phyloP scores from a whole-genome alignment of 53 echinoderm and acorn worm genomes.

The Holothuria leucospilota region DNA sequence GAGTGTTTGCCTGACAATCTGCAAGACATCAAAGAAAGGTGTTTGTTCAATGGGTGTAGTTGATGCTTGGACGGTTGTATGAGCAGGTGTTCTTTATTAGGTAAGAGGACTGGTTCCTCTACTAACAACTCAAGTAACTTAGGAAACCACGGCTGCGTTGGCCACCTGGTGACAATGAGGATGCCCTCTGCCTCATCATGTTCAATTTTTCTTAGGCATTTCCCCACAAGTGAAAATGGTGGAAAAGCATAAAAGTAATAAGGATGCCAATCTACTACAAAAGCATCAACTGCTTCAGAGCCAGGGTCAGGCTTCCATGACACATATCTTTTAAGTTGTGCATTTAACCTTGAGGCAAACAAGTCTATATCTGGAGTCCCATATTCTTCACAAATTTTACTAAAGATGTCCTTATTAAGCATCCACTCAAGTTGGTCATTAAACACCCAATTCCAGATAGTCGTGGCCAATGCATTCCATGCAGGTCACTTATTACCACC shows the following conservation, averaged over 20 bases:
- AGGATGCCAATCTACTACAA: slow-evolving; percentile 53
- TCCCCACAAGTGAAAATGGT: too few species aligned
- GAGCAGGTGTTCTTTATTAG: slow-evolving; percentile 11
- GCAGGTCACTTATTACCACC: slow-evolving; percentile 55
- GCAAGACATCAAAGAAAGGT: slow-evolving; percentile 50
- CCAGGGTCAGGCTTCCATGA: slow-evolving; percentile 72
- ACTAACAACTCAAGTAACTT: slow-evolving; percentile 44
- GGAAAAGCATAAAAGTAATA: slow-evolving; percentile 41
- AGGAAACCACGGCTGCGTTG: slow-evolving; percentile 66
- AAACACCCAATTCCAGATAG: slow-evolving; percentile 68
- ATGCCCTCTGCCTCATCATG: slow-evolving; percentile 61
- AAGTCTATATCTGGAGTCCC: slow-evolving; percentile 57
- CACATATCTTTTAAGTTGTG: slow-evolving; percentile 55
- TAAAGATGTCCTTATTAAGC: slow-evolving; percentile 48
- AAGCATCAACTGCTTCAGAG: slow-evolving; percentile 59
- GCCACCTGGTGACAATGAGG: slow-evolving; percentile 63
- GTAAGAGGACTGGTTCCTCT: slow-evolving; percentile 53
- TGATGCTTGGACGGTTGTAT: slow-evolving; percentile 39
- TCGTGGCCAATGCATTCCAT: slow-evolving; percentile 37
- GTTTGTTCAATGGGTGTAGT: slow-evolving; percentile 43
- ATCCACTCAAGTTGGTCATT: slow-evolving; percentile 67
- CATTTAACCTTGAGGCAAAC: slow-evolving; percentile 68
- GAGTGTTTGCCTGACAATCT: slow-evolving; percentile 58
- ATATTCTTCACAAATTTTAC: not conserved
- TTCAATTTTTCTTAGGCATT: slow-evolving; percentile 30